These are phyloP conservation scores for Ommatoiulus sabulosus DNA, from an alignment of 2,888 invertebrate genomes.

Conservation along the genomic window DNA sequence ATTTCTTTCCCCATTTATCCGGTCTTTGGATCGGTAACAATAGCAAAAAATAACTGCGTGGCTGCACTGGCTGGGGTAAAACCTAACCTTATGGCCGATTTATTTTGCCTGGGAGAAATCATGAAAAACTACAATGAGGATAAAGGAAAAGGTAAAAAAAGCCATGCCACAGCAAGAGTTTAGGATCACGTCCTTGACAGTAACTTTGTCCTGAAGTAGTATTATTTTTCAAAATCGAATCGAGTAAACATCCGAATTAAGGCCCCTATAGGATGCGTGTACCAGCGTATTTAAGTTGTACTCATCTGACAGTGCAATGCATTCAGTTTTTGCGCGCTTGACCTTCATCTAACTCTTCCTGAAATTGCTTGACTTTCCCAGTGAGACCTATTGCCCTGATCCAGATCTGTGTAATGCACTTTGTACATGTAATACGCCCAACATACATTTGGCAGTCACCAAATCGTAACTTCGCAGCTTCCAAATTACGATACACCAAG, in stretches of 20 bases:
- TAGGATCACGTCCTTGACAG: conserved; percentile 5
- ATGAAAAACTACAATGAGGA: too few species aligned
- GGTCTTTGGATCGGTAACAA: too few species aligned
- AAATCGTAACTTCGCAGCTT: too few species aligned
- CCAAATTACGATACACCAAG: too few species aligned
- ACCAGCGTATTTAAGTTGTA: too few species aligned
- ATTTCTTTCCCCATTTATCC: too few species aligned
- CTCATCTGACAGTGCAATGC: too few species aligned
- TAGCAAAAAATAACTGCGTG: too few species aligned
- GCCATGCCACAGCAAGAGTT: neutral
- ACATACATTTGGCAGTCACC: neutral
- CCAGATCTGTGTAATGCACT: neutral
- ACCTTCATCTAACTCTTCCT: neutral
- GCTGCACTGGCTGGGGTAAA: too few species aligned
- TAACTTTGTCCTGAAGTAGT: neutral
- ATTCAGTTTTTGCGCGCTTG: too few species aligned
- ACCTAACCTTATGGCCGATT: too few species aligned
- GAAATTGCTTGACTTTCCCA: neutral
- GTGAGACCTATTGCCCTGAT: neutral
- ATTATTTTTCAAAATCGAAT: neutral
- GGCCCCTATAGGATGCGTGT: neutral
- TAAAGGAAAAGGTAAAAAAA: neutral
- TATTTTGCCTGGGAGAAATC: too few species aligned
- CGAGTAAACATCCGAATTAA: neutral
- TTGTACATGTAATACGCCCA: neutral